A percentile compares a stretch with the other conserved stretches of the same genome.
Conservation (phyloP, 2,888 invertebrate species). For the Chironomus tentans region DNA sequence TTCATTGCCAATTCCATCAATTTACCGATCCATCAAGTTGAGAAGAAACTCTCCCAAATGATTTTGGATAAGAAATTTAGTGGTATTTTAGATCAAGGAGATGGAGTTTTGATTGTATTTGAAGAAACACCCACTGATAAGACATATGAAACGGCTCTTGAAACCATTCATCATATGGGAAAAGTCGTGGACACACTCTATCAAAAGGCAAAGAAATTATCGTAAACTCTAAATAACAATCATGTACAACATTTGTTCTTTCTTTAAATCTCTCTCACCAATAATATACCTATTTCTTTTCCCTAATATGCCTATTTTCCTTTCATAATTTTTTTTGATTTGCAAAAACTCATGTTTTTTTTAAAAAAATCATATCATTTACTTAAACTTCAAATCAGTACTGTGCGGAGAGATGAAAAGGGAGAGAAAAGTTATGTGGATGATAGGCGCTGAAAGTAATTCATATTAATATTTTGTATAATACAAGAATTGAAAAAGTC, state of each 20-base stretch:
- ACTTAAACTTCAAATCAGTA: too few relatives aligned
- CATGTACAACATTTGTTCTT: background rate
- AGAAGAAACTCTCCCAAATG: constrained; percentile 99
- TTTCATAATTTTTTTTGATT: background rate
- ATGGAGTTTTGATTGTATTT: constrained; percentile 95
- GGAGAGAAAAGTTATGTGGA: background rate
- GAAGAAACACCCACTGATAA: constrained; percentile 91
- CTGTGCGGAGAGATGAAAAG: background rate
- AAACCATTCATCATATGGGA: constrained; percentile 98
- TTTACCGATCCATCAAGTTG: constrained; percentile 82
- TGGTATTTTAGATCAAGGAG: constrained; percentile 97
- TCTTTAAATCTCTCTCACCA: background rate
- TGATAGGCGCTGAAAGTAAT: background rate
- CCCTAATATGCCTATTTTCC: too few relatives aligned
- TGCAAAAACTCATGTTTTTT: too few relatives aligned
- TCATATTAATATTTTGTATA: constrained; percentile 14
- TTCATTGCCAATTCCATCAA: constrained; percentile 88
- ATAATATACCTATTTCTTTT: too few relatives aligned
- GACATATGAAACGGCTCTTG: constrained; percentile 94
- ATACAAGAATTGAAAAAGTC: background rate
- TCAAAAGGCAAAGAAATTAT: constrained; percentile 97
- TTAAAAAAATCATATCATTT: too few relatives aligned
- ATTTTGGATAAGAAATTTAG: constrained; percentile 96
- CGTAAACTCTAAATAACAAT: constrained; percentile 47
- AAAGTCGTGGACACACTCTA: constrained; percentile 99